Evolutionary conservation across 2,113 vertebrate genomes (phyloP), one percentile per base, ranked within the genome.

Genomic region (Corydoras sp.): DNA sequence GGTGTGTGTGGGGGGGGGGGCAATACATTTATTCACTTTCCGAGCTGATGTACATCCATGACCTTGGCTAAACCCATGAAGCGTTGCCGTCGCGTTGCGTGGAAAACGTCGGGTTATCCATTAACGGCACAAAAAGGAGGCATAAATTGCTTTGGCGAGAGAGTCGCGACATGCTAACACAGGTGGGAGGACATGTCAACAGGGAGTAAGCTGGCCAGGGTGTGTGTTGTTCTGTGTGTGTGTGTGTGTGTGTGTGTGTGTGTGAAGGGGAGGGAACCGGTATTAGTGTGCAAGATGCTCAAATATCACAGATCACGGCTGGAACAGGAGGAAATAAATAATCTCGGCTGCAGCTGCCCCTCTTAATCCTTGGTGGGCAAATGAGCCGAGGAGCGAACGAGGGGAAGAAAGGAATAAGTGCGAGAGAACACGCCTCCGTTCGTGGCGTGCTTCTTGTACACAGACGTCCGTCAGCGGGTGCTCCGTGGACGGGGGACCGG

Each of bases 1-100:
- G 18, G 2, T 24, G n/a, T n/a, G n/a, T n/a, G n/a, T n/a, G n/a
- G 49, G 59, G 3, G 24, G 31, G 12, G 30, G 9, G 12, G 51
- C 29, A 64, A 56, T 61, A 59, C 69, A 75, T 83, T 83, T 85
- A 79, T 80, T 81, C 72, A 70, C 80, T 77, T 74, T 79, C 51
- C 65, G 48, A 65, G 62, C 9, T 77, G 83, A 82, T 73, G 76
- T 76, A 82, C 64, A 35, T 50, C 29, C 62, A 75, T 67, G 78
- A 82, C 82, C 79, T 79, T 79, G 71, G 71, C 55, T 59, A 51
- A 59, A 74, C 24, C 50, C 64, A 76, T 35, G 54, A 78, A 77
- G 77, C 13, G 60, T 72, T 76, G 14, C 32, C 49, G 48, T 43
- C n/a, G 55, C 18, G 50, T 64, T 63, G 54, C 4, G 18, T 49